Evolutionary conservation across 53 echinoderm and acorn worm genomes (phyloP).

Genomic region (Echinometra lucunter): DNA sequence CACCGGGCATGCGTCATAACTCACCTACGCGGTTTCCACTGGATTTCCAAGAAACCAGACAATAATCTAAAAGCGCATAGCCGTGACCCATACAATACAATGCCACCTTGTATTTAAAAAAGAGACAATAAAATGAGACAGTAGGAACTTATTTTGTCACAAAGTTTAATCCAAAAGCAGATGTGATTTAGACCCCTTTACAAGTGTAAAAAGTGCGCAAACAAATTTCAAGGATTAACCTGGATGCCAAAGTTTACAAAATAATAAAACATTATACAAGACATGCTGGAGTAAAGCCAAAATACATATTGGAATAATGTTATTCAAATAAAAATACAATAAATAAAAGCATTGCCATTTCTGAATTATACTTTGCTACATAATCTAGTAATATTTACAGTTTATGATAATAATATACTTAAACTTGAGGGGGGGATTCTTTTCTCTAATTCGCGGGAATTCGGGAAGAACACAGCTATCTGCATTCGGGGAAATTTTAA

Average conservation of each 20-base stretch:
- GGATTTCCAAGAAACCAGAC: not conserved
- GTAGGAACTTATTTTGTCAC: not conserved
- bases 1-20: conserved; percentile 16
- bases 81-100: conserved; percentile 15
- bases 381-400: not conserved
- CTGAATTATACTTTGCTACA: not conserved
- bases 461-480: too few relatives aligned
- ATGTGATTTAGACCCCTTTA: not conserved
- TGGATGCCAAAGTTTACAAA: not conserved
- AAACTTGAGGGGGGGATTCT: too few relatives aligned
- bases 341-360: not conserved
- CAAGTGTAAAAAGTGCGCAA: not conserved
- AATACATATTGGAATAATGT: not conserved
- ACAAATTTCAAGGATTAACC: not conserved
- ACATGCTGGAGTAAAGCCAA: not conserved
- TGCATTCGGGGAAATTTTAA: too few relatives aligned
- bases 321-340: not conserved
- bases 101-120: not conserved
- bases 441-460: too few relatives aligned
- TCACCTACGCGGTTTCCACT: not conserved
- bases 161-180: not conserved
- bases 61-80: not conserved
- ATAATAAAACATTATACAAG: not conserved
- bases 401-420: too few relatives aligned
- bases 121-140: not conserved